Base-by-base conservation (phyloP, 2,113 vertebrate species). In the Damaliscus lunatus region DNA sequence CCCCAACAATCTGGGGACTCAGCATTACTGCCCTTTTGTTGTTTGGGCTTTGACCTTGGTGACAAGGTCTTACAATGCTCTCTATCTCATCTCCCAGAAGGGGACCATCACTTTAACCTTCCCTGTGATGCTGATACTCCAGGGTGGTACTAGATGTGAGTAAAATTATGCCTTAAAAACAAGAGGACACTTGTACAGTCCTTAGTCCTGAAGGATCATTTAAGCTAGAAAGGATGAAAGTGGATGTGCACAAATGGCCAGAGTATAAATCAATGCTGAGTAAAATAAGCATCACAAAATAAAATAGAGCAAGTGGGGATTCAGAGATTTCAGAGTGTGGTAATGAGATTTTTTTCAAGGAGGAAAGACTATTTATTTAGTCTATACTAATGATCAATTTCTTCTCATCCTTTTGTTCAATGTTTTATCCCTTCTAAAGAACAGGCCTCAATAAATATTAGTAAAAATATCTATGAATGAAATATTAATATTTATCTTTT, bases 401-500 rank as follows among this genome's bases (percentile, higher is more conserved):
- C 78, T 92, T 91, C 67, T 95, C 9, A 33, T 43, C 4, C 15
- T 93, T 4, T 9, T 77, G 16, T 59, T 88, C 33, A 29, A 6
- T 31, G 11, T 14, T 77, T 25, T 40, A 40, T 25, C 19, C 4
- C n/a, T 90, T 92, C 74, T 89, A 36, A 81, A 67, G 21, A 86
- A 74, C 5, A 86, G 6, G 6, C 19, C n/a, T 88, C 17, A 7
- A 52, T 27, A 91, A 94, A 93, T 36, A 60, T 55, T 89, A 91
- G 43, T 15, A 81, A 50, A 84, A 15, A 71, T 74, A 82, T 62
- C 92, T 94, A 90, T 60, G 48, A 87, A 67, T 82, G 33, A 95
- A 97, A 91, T 62, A 74, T 16, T 78, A 29, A 82, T 36, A 92
- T 77, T 81, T 90, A 67, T 59, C 43, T 90, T 91, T 96, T 82